Evolutionary conservation across 2,888 invertebrate genomes (phyloP), one percentile per base, ranked within the genome.

Genomic region (Augochlorella aurata): DNA sequence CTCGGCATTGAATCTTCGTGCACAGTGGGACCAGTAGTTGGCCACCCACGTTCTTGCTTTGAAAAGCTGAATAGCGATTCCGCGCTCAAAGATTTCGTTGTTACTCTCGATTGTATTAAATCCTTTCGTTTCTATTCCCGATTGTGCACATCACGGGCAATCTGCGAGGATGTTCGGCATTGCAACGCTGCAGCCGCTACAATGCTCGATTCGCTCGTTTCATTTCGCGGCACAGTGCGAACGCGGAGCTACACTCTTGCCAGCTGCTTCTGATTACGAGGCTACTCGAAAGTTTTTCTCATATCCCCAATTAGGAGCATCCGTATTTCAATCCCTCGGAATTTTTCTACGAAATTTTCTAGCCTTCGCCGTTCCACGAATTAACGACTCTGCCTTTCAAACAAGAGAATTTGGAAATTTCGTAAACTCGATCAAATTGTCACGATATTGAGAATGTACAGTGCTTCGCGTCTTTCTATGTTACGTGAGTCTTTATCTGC

Each of bases 31-130:
- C 61, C 16, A 21, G 67, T 44, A 68, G 70, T 77, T 70, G 77
- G 77, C 71, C 83, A 71, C 24, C 77, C 18, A 52, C 9, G 24
- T 45, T 49, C 61, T 49, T 71, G 45, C 82, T 83, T 83, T 74
- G 65, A 82, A 82, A 38, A 49, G 74, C 50, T 83, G 74, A 66
- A 61, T 63, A 63, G 65, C 68, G 50, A 54, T 82, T 73, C 63
- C 38, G 50, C 68, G 54, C 14, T 82, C 58, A 63, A 77, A 68
- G 73, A 61, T 77, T 74, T 38, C 74, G 54, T 52, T 61, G 66
- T 73, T 82, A 66, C 82, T 82, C 72, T 58, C 69, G 83, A 70
- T 74, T 82, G 66, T 76, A 82, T 82, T 76, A 82, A 69, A 82
- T 82, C 76, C 65, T 65, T n/a, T 65, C 58, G 44, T 44, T 10